These are phyloP conservation scores for Dicentrarchus labrax DNA, from an alignment of 2,113 vertebrate species.

Conservation along the genomic window DNA sequence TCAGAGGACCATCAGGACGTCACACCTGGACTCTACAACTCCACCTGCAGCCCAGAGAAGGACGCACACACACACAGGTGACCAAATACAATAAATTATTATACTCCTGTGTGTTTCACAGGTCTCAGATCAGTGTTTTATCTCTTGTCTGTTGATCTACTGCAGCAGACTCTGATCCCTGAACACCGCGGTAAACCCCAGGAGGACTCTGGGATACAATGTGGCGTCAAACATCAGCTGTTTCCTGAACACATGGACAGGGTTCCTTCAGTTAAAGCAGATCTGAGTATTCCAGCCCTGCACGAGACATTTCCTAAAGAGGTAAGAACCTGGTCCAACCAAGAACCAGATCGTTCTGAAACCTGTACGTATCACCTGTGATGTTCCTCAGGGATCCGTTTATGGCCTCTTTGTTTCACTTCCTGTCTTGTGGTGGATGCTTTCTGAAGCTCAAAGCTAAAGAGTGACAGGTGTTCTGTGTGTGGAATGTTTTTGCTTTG, in stretches of 20 bases:
- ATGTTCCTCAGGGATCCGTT: background rate
- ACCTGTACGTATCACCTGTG: background rate
- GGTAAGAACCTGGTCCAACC: slow-evolving; percentile 78
- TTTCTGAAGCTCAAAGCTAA: background rate
- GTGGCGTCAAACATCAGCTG: slow-evolving; percentile 34
- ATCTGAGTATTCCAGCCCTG: slow-evolving; percentile 92
- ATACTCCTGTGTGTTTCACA: background rate
- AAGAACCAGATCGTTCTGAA: background rate
- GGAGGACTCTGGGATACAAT: slow-evolving; percentile 88
- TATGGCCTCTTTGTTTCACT: background rate
- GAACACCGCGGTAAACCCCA: slow-evolving; percentile 86
- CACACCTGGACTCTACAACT: slow-evolving; percentile 94
- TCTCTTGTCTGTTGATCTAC: background rate
- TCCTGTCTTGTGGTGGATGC: background rate
- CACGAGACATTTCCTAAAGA: slow-evolving; percentile 89
- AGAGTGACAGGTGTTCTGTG: background rate
- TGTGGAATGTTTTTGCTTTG: too few relatives aligned
- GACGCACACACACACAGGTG: slow-evolving; percentile 25
- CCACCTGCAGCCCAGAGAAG: slow-evolving; percentile 89
- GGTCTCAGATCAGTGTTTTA: background rate
- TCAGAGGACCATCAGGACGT: slow-evolving; percentile 91
- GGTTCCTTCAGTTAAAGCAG: slow-evolving; percentile 92
- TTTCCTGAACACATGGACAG: slow-evolving; percentile 89
- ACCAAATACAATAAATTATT: background rate
- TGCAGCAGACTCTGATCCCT: slow-evolving; percentile 87